phyloP scores from a whole-genome alignment of 2,113 vertebrate species.

The Regulus satrapa region DNA sequence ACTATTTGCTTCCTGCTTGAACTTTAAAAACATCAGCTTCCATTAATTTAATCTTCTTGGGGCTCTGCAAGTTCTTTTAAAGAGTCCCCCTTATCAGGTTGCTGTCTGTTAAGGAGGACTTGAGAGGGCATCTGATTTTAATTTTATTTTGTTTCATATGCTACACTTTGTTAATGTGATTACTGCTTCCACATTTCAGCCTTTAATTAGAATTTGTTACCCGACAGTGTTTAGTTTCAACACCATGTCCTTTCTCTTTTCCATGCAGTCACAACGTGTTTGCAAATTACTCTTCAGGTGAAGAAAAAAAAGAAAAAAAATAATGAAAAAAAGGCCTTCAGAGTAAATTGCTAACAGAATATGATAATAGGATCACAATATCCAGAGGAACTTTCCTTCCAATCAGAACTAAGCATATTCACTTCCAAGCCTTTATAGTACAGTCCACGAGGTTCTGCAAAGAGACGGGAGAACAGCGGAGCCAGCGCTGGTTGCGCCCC shows the following conservation, averaged over 20 bases:
- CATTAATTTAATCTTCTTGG: background rate
- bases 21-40: background rate
- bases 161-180: background rate
- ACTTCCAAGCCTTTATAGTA: background rate
- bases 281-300: background rate
- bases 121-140: background rate
- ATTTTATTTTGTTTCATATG: background rate
- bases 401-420: background rate
- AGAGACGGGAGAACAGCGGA: background rate
- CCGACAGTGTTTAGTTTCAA: background rate
- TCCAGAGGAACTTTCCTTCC: background rate
- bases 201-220: background rate
- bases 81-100: background rate
- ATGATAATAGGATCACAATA: background rate
- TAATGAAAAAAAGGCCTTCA: background rate
- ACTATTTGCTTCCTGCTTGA: background rate
- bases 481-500: rapidly evolving
- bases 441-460: rapidly evolving
- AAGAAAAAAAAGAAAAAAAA: background rate
- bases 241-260: background rate
- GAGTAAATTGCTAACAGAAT: background rate
- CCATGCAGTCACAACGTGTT: background rate
- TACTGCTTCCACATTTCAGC: background rate
- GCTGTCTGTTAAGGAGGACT: background rate
- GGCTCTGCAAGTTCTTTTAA: background rate